Base-by-base conservation (phyloP, 2,113 vertebrate genomes). In the Etheostoma spectabile region DNA sequence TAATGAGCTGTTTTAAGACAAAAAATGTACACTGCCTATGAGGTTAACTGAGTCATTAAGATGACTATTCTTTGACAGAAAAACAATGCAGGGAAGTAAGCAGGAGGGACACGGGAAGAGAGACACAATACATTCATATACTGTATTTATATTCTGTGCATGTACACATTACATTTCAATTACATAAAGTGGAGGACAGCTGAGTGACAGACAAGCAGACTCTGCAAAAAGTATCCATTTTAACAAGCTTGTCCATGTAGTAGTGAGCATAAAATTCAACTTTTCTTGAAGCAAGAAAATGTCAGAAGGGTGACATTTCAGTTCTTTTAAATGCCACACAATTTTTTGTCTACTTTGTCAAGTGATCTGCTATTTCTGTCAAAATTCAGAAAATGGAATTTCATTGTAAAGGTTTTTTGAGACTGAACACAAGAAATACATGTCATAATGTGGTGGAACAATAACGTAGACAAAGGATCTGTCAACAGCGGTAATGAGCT, bases 161-260 rank as follows among this genome's bases (percentile, higher is more conserved):
- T 73, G 77, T 75, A 48, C 53, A 45, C 57, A 30, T 56, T 38
- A 30, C 68, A 46, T 80, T 87, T 77, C 16, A 1, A 76, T 77
- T 77, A 67, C 30, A 80, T 85, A 80, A 79, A 77, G 59, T 4
- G 16, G 60, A 75, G 27, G 85, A 80, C 82, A 80, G 89, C 64
- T 82, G 89, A 89, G 74, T 86, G 92, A 85, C 90, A 90, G 87
- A 66, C 62, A 74, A 73, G 82, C 82, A 73, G 63, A 55, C 74
- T 64, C 74, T 65, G 88, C 88, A 89, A 84, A 83, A 57, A 88
- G 53, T 13, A 77, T 33, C 24, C 30, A 60, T 60, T 82, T 73
- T 72, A 91, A 89, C 79, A 84, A 87, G 82, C 78, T 53, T 74
- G 87, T 87, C 80, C 61, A 60, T 88, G 75, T 24, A n/a, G 35